Base-by-base conservation (phyloP, 2,797 vertebrate species). In the Myotis findleyi region DNA sequence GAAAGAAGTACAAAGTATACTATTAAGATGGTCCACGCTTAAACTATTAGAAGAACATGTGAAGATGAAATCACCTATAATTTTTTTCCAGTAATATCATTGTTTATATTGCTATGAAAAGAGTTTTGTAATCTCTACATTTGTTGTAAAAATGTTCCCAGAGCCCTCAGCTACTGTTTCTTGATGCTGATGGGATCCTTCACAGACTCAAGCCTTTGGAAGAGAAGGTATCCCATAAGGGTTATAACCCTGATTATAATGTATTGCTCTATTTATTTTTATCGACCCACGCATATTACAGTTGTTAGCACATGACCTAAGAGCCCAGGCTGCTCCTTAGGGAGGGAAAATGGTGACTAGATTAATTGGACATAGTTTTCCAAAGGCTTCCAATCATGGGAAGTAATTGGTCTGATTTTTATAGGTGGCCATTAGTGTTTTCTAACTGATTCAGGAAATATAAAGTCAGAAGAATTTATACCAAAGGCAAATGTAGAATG, bases 101-200 rank as follows among this genome's bases (percentile, higher is more conserved):
- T 79, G 7, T 51, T 95, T 57, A 76, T 38, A 27, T 49, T 84
- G 36, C 69, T 86, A 59, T 82, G 33, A 27, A 57, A 71, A 55
- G 20, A 69, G 7, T 21, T 79, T 73, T 80, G 3, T 66, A 57
- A 77, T 89, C 33, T 88, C 20, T 53, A 77, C 7, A n/a, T 83
- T 87, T 68, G 21, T 9, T 90, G 12, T 47, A 72, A 87, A 87
- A 84, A 59, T 66, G 14, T 73, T 94, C 49, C 66, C 53, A 91
- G 72, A 64, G 59, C 9, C 12, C 25, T 79, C 7, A 71, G 30
- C 23, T 80, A 13, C 21, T 87, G 17, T 17, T 49, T 79, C 64
- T 90, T 84, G n/a, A 62, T 69, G 80, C 17, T 66, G n/a, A 33
- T 76, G 53, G 47, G 10, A 62, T 69, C 6, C 36, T 75, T 47